Conservation (phyloP, 1,140 invertebrate genomes). For the Halyomorpha halys region DNA sequence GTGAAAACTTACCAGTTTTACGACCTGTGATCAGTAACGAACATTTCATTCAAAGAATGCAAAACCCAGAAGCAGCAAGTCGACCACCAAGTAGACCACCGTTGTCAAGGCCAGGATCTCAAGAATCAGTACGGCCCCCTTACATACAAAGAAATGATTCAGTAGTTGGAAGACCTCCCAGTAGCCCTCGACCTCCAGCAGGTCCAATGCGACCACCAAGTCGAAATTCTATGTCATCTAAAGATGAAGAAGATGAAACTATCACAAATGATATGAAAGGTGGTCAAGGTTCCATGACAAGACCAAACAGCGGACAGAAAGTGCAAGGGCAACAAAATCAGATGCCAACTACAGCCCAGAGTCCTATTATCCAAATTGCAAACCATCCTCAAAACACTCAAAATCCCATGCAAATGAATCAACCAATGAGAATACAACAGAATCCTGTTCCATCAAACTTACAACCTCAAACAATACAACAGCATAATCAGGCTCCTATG, state of each 20-base stretch:
- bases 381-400: neutral
- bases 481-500: constrained; percentile 3
- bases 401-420: neutral
- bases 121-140: neutral
- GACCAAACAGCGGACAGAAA: constrained; percentile 16
- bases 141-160: constrained; percentile 15
- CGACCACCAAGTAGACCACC: constrained; percentile 12
- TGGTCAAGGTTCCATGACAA: neutral
- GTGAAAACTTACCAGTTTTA: constrained; percentile 17
- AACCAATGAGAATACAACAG: neutral
- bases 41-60: constrained; percentile 19
- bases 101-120: constrained; percentile 8
- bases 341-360: neutral
- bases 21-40: constrained; percentile 4
- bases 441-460: constrained; percentile 8
- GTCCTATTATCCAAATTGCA: neutral
- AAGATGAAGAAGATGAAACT: constrained; percentile 19
- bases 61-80: constrained; percentile 10
- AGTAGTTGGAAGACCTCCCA: neutral
- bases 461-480: constrained; percentile 14
- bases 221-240: neutral
- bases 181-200: neutral
- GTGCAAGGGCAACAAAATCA: constrained; percentile 5
- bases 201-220: neutral
- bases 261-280: neutral